phyloP scores from a whole-genome alignment of 2,113 vertebrate genomes.

The Pteropus alecto region DNA sequence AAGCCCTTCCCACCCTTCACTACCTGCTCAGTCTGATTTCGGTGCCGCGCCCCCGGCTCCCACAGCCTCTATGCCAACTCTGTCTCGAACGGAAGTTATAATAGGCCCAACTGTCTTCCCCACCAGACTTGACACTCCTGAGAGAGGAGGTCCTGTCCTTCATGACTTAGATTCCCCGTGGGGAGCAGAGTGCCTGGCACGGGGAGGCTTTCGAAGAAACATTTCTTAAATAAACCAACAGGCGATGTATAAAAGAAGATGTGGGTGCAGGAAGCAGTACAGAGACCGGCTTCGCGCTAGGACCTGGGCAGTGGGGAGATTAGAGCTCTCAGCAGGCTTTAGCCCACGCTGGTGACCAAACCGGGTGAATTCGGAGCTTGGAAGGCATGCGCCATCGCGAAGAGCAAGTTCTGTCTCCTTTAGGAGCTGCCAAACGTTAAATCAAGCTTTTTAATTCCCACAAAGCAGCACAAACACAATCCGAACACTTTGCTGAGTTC shows the following conservation, averaged over 20 bases:
- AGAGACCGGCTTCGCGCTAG: rapidly evolving
- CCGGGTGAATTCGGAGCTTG: background rate
- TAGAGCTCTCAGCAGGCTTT: background rate
- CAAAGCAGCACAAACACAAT: background rate
- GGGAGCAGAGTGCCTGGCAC: background rate
- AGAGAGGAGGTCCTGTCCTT: background rate
- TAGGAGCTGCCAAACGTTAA: background rate
- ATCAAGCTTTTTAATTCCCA: background rate
- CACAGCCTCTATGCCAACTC: background rate
- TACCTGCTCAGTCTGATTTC: background rate
- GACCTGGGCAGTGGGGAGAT: background rate
- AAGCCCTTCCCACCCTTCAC: rapidly evolving
- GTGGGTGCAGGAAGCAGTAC: too few relatives aligned
- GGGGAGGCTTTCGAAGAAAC: background rate
- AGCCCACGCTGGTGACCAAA: background rate
- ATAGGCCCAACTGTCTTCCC: background rate
- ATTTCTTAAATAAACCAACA: background rate
- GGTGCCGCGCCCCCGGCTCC: rapidly evolving
- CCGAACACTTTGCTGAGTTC: background rate
- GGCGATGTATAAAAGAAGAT: background rate
- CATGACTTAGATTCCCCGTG: background rate
- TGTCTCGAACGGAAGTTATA: rapidly evolving
- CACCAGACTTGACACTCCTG: background rate
- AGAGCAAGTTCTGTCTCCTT: background rate
- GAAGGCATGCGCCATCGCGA: rapidly evolving